phyloP scores from a whole-genome alignment of 2,888 invertebrate genomes.

The Zeuzera pyrina region DNA sequence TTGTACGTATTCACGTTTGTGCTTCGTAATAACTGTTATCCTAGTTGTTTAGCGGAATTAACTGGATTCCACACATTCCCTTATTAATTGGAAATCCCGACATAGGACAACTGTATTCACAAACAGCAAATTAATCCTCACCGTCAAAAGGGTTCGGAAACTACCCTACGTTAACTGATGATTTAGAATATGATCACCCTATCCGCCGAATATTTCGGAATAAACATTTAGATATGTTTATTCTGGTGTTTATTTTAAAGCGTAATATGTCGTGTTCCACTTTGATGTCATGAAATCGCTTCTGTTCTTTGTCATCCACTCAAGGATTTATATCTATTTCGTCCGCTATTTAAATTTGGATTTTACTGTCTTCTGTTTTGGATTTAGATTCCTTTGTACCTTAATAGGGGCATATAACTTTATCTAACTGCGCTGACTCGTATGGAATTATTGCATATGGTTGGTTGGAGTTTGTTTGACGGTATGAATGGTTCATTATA shows the following conservation, averaged over 20 bases:
- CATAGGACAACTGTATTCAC: conserved; percentile 38
- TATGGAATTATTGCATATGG: conserved; percentile 71
- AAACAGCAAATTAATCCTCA: conserved; percentile 60
- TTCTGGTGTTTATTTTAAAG: conserved; percentile 70
- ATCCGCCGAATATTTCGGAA: conserved; percentile 61
- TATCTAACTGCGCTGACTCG: conserved; percentile 31
- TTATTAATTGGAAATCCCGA: conserved; percentile 53
- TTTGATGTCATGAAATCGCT: conserved; percentile 73
- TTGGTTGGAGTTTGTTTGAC: conserved; percentile 70
- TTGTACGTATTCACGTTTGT: conserved; percentile 19
- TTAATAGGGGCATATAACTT: conserved; percentile 43
- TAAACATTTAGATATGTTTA: conserved; percentile 71
- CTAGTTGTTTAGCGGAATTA: conserved; percentile 4
- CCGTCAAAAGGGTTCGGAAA: conserved; percentile 57
- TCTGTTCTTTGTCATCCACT: conserved; percentile 66
- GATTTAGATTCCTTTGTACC: conserved; percentile 58
- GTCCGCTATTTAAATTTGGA: conserved; percentile 53
- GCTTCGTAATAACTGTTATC: conserved; percentile 6
- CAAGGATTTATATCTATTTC: conserved; percentile 64
- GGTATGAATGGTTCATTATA: conserved; percentile 72
- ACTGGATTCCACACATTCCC: conserved; percentile 9
- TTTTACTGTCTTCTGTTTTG: conserved; percentile 62
- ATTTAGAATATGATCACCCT: conserved; percentile 66
- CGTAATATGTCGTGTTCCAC: conserved; percentile 73
- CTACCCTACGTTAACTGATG: conserved; percentile 63